These are phyloP conservation scores for Entosphenus tridentatus DNA, from an alignment of 2,113 vertebrate species.

Conservation along the genomic window DNA sequence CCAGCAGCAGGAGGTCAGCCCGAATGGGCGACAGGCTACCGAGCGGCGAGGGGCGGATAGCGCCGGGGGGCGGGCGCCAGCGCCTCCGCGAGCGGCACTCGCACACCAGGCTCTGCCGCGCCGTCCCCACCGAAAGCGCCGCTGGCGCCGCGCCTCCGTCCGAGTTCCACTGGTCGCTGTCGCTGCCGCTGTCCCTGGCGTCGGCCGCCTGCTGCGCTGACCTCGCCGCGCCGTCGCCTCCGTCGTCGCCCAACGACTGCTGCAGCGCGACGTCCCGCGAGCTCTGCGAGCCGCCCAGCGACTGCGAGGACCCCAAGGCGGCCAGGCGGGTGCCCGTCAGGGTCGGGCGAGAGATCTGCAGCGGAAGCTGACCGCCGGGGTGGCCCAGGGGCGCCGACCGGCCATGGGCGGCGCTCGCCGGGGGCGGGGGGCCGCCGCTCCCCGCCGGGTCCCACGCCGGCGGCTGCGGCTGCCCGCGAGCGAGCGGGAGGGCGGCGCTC, in stretches of 20 bases:
- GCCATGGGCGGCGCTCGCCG: not conserved
- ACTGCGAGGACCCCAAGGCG: too few species aligned
- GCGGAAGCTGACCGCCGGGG: too few species aligned
- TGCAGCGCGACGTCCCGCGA: too few species aligned
- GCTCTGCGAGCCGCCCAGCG: too few species aligned
- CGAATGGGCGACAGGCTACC: conserved; percentile 57
- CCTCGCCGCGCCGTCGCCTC: conserved; percentile 14
- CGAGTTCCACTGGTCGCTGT: too few species aligned
- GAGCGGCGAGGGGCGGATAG: conserved; percentile 55
- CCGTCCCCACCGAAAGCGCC: too few species aligned
- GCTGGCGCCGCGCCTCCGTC: too few species aligned
- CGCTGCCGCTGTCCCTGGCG: too few species aligned
- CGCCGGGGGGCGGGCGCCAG: conserved; percentile 20
- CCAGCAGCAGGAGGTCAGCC: too few species aligned
- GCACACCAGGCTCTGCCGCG: too few species aligned
- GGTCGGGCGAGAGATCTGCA: too few species aligned
- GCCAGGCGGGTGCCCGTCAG: too few species aligned
- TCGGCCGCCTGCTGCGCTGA: not conserved
- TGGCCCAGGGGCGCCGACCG: conserved; percentile 8
- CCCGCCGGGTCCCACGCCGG: conserved; percentile 9
- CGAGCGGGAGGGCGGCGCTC: conserved; percentile 18
- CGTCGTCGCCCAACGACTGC: conserved; percentile 8
- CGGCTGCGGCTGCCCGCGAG: conserved; percentile 14
- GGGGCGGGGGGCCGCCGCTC: not conserved
- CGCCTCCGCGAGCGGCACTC: not conserved